Conservation (phyloP, 2,888 invertebrate species). For the Rotaria socialis region DNA sequence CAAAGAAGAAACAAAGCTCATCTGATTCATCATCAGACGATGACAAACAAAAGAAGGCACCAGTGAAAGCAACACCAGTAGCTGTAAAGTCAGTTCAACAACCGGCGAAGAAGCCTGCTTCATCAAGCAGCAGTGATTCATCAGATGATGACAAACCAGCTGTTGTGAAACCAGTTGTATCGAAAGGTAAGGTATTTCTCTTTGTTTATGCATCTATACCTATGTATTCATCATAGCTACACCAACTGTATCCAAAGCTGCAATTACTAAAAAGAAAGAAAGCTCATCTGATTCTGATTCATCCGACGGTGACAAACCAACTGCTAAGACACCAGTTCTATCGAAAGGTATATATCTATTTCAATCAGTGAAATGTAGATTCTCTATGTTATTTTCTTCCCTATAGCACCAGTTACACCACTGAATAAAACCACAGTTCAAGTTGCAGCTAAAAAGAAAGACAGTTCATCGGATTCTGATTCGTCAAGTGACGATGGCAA, state of each 20-base stretch:
- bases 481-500: not conserved
- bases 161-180: not conserved
- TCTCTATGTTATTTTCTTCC: too few species aligned
- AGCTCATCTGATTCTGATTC: not conserved
- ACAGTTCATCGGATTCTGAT: not conserved
- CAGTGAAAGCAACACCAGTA: not conserved
- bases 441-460: conserved; percentile 23
- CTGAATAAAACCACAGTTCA: too few species aligned
- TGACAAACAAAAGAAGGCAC: not conserved
- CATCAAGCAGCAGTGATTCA: conserved; percentile 4
- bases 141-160: not conserved
- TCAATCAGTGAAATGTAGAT: too few species aligned
- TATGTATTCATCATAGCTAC: too few species aligned
- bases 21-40: not conserved
- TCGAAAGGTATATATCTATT: not conserved
- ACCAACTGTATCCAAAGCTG: too few species aligned
- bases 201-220: too few species aligned
- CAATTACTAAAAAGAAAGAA: not conserved
- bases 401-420: too few species aligned
- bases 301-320: not conserved
- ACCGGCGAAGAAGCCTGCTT: not conserved
- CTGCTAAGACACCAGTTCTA: too few species aligned
- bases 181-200: too few species aligned
- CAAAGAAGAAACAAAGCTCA: not conserved
- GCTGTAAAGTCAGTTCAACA: not conserved